Conservation (phyloP, 2,888 invertebrate genomes). For the Anagyrus pseudococci region DNA sequence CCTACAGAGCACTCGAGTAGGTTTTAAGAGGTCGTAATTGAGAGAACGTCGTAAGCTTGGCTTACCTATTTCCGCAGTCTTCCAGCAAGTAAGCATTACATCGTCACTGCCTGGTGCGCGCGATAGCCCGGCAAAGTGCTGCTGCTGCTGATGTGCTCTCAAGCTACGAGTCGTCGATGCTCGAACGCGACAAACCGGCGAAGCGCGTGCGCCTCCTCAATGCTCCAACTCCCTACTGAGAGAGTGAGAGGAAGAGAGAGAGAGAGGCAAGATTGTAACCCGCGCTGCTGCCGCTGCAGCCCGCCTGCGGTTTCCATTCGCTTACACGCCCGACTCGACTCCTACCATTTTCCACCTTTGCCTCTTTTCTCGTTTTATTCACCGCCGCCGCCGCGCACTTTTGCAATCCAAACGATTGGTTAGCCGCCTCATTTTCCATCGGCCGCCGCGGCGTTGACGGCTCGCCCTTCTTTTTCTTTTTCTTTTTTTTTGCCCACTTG, state of each 20-base stretch:
- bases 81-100: constrained; percentile 35
- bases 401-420: too few relatives aligned
- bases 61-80: constrained; percentile 35
- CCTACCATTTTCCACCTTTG: not conserved
- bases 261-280: too few relatives aligned
- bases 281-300: too few relatives aligned
- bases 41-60: not conserved
- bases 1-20: too few relatives aligned
- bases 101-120: constrained; percentile 11
- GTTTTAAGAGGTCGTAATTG: not conserved
- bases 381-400: too few relatives aligned
- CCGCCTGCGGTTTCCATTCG: not conserved
- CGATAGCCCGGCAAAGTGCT: constrained; percentile 11
- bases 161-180: not conserved
- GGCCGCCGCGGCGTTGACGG: too few relatives aligned
- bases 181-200: not conserved
- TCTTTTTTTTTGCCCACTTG: too few relatives aligned
- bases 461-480: too few relatives aligned
- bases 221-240: not conserved
- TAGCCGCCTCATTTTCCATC: too few relatives aligned
- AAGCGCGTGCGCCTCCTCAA: not conserved
- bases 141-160: too few relatives aligned
- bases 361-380: not conserved
- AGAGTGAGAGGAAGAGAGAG: too few relatives aligned
- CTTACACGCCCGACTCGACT: not conserved